Evolutionary conservation across 2,888 invertebrate genomes (phyloP).

Genomic region (Carterocephalus palaemon): DNA sequence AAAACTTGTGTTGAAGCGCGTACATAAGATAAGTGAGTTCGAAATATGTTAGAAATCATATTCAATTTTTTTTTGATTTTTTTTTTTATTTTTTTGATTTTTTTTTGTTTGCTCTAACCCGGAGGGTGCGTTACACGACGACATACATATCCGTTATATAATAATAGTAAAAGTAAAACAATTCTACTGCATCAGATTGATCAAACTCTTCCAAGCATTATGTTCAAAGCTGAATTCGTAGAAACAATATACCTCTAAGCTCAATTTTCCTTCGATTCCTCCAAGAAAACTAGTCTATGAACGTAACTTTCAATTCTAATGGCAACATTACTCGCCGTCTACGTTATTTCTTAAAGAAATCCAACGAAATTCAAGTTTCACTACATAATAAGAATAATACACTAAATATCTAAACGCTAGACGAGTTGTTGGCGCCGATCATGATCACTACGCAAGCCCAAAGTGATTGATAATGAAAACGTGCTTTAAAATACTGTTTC

Average conservation of each 20-base stretch:
- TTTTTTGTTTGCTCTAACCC: constrained; percentile 60
- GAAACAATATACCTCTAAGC: constrained; percentile 42
- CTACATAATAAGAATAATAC: constrained; percentile 31
- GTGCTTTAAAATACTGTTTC: constrained; percentile 27
- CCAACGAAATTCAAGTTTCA: constrained; percentile 30
- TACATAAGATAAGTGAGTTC: constrained; percentile 37
- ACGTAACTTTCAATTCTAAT: constrained; percentile 3
- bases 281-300: constrained; percentile 1
- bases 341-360: constrained; percentile 25
- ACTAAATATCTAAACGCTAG: constrained; percentile 43
- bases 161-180: constrained; percentile 50
- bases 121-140: constrained; percentile 72
- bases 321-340: constrained; percentile 8
- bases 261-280: constrained; percentile 39
- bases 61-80: constrained; percentile 37
- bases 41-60: constrained; percentile 54
- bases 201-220: constrained; percentile 37
- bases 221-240: constrained; percentile 59
- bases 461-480: constrained; percentile 28
- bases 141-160: constrained; percentile 54
- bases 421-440: constrained; percentile 44
- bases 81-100: constrained; percentile 42
- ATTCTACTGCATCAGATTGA: constrained; percentile 54
- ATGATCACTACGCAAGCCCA: constrained; percentile 36
- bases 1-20: constrained; percentile 24